Conservation (phyloP, 2,113 vertebrate genomes). For the Bostrychus sinensis region DNA sequence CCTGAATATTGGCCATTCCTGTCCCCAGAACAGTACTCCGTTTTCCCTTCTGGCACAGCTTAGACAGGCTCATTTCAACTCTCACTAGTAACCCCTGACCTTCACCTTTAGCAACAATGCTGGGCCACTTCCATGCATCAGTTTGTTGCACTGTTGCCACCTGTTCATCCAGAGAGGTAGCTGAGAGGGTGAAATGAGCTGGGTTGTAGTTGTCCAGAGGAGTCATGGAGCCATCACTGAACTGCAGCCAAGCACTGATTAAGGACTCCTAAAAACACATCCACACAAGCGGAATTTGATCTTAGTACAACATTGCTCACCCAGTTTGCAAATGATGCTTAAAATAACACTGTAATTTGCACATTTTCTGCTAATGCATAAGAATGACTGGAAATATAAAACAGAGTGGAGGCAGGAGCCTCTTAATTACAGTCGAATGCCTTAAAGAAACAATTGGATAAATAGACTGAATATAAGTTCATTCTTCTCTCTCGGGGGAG, state of each 20-base stretch:
- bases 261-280: constrained; percentile 86
- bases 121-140: constrained; percentile 78
- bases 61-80: constrained; percentile 88
- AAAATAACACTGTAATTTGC: constrained; percentile 34
- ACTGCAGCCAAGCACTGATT: constrained; percentile 93
- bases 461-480: constrained; percentile 32
- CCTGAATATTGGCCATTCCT: constrained; percentile 81
- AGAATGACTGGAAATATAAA: constrained; percentile 23
- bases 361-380: constrained; percentile 24
- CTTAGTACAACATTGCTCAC: constrained; percentile 7
- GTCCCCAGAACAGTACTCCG: constrained; percentile 85
- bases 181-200: constrained; percentile 85
- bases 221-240: constrained; percentile 91
- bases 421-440: constrained; percentile 55
- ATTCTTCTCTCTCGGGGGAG: constrained; percentile 39
- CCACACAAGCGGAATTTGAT: constrained; percentile 17
- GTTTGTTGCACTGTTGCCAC: constrained; percentile 79
- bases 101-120: constrained; percentile 86
- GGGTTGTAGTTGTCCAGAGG: constrained; percentile 91
- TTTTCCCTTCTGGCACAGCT: constrained; percentile 89
- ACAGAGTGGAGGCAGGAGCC: constrained; percentile 25
- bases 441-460: constrained; percentile 48
- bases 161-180: constrained; percentile 85
- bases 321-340: constrained; percentile 25
- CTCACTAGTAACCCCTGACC: constrained; percentile 89